A percentile compares a stretch with the other conserved stretches of the same genome.
Conservation (phyloP, 2,888 invertebrate species). For the Pterostichus niger region DNA sequence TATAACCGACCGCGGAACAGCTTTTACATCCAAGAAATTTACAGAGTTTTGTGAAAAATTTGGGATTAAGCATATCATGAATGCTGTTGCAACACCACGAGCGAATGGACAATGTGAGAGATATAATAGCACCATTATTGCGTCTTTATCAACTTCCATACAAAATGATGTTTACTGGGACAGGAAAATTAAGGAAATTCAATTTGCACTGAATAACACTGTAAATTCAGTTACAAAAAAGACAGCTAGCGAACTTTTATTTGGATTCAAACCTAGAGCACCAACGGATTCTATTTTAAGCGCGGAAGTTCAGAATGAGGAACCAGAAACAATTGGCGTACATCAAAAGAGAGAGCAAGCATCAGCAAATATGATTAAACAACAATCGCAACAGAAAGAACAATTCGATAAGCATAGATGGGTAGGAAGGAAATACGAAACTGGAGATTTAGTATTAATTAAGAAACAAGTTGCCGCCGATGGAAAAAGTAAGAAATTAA, state of each 20-base stretch:
- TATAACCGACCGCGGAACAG: slow-evolving; percentile 15
- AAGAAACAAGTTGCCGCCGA: slow-evolving; percentile 64
- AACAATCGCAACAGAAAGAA: slow-evolving; percentile 65
- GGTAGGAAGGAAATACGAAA: slow-evolving; percentile 59
- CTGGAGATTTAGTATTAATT: slow-evolving; percentile 68
- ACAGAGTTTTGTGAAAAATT: not conserved
- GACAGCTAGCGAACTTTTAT: slow-evolving; percentile 68
- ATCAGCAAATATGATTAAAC: slow-evolving; percentile 22
- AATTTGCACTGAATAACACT: slow-evolving; percentile 15
- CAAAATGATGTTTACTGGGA: slow-evolving; percentile 1
- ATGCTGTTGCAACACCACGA: slow-evolving; percentile 14
- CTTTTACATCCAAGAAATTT: slow-evolving; percentile 14
- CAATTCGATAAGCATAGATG: slow-evolving; percentile 66
- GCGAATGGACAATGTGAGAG: slow-evolving; percentile 24
- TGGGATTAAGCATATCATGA: slow-evolving; percentile 25
- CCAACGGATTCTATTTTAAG: slow-evolving; percentile 60
- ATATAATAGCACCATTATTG: not conserved
- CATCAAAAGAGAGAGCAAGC: slow-evolving; percentile 50
- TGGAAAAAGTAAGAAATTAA: slow-evolving; percentile 68
- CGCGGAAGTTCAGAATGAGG: slow-evolving; percentile 68
- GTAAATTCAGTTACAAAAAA: slow-evolving; percentile 67
- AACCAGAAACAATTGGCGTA: slow-evolving; percentile 64
- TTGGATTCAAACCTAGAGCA: slow-evolving; percentile 68
- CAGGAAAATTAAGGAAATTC: not conserved
- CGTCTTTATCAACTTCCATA: not conserved